A percentile compares a stretch with the other conserved stretches of the same genome.
Evolutionary conservation across 1,140 invertebrate genomes (phyloP).

Genomic region (Calephelis nemesis): DNA sequence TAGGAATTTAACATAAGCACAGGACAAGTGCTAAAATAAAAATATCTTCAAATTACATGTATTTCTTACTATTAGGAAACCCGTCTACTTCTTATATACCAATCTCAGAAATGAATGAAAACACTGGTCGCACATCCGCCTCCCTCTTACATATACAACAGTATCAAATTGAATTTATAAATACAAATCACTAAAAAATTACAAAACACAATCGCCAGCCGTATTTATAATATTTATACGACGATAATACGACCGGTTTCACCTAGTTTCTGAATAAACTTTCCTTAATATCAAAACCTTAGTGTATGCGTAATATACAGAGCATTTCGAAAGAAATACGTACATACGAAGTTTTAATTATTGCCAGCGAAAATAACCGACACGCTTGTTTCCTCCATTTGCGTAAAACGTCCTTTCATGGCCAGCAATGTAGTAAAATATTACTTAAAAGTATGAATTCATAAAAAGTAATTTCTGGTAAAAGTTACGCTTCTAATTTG

Average conservation of each 20-base stretch:
- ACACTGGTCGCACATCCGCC: no score
- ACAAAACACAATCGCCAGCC: neutral
- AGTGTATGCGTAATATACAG: conserved; percentile 4
- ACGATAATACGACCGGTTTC: neutral
- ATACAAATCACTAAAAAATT: neutral
- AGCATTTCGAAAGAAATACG: conserved; percentile 19
- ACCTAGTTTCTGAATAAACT: conserved; percentile 14
- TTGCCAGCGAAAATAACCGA: conserved; percentile 17
- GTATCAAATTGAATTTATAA: neutral
- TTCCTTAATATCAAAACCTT: neutral
- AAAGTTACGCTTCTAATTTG: no score
- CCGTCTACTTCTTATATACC: no score
- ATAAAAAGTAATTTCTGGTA: no score
- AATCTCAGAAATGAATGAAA: no score
- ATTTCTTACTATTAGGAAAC: no score
- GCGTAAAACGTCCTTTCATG: conserved; percentile 13
- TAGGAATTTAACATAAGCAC: no score
- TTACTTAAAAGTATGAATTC: neutral
- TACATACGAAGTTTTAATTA: conserved; percentile 8
- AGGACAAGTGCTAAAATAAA: no score
- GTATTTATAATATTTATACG: conserved; percentile 2
- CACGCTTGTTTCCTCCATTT: conserved; percentile 14
- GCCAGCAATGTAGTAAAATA: neutral
- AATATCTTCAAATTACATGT: no score
- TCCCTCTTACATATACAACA: no score